Percentiles rank a stretch among this genome's conserved stretches.
phyloP scores from a whole-genome alignment of 2,113 vertebrate species.

The Riparia riparia region DNA sequence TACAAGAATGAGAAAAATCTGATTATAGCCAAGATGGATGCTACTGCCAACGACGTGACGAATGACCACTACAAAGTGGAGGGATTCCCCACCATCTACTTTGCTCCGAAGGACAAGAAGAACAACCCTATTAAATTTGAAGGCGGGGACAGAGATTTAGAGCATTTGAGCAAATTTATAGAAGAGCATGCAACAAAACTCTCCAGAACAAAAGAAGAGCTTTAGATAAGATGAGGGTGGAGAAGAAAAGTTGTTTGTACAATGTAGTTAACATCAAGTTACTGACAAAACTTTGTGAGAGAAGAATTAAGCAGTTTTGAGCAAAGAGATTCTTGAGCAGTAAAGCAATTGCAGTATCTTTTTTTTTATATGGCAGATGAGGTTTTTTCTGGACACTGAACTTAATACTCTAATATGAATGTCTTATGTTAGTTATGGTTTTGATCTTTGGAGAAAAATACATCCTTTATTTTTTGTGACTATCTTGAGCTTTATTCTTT shows the following conservation, averaged over 20 bases:
- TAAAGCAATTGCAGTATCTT: conserved; percentile 8
- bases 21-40: conserved; percentile 97
- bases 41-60: conserved; percentile 89
- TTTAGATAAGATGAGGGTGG: conserved; percentile 73
- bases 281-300: not conserved
- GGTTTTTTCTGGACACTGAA: conserved; percentile 69
- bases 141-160: conserved; percentile 87
- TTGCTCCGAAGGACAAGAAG: conserved; percentile 88
- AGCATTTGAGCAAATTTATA: conserved; percentile 90
- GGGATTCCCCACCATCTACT: conserved; percentile 96
- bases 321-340: not conserved
- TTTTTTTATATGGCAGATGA: conserved; percentile 47
- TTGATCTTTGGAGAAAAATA: conserved; percentile 74
- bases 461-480: conserved; percentile 79
- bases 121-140: conserved; percentile 90
- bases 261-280: conserved; percentile 29
- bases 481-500: conserved; percentile 63
- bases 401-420: conserved; percentile 56
- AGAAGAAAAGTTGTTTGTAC: not conserved
- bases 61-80: conserved; percentile 88
- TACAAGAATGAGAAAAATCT: conserved; percentile 90
- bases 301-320: conserved; percentile 5
- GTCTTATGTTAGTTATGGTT: conserved; percentile 52
- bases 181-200: conserved; percentile 88
- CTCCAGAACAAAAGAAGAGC: conserved; percentile 86